Evolutionary conservation across 2,888 invertebrate species (phyloP), one percentile per base, ranked within the genome.

Genomic region (Alloscopus bannaensis): DNA sequence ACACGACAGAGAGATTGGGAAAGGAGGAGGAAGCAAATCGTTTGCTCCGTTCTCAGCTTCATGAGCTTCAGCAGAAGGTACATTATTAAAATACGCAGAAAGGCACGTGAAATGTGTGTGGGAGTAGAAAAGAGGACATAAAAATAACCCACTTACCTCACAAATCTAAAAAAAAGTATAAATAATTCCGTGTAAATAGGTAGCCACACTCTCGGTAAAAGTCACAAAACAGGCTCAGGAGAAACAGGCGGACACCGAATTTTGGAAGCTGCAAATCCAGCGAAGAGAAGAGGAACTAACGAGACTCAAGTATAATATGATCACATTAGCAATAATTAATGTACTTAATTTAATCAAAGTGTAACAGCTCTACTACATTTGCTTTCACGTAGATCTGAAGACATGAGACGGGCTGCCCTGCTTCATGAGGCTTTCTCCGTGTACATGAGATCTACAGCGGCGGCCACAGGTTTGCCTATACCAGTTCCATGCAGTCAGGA

Each of bases 21-120:
- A 84, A 81, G 26, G 84, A 84, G 50, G 81, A 83, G 62, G 83
- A 82, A 36, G 55, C 78, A 8, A 83, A 82, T 75, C 81, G 81
- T 45, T 24, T 42, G 4, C 28, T 84, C 2, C 64, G 83, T 31
- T 40, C 50, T 22, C 81, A 83, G 50, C 62, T 81, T 40, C 70
- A 82, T 45, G 82, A 81, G 8, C 20, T 80, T 13, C 81, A 83
- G 52, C 82, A 84, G 62, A 71, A 83, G 52, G 70, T 81, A 40
- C 8, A n/a, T 4, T 47, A 13, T 6, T 13, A 4, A 3, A n/a
- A n/a, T n/a, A n/a, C n/a, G n/a, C n/a, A n/a, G n/a, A n/a, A n/a
- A n/a, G n/a, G n/a, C n/a, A 36, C 13, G 36, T 36, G 36, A 6
- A 36, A 36, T 36, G 36, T 36, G 36, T 36, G 36, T n/a, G n/a